Base-by-base conservation (phyloP, 2,888 invertebrate genomes). In the Steinernema hermaphroditum region DNA sequence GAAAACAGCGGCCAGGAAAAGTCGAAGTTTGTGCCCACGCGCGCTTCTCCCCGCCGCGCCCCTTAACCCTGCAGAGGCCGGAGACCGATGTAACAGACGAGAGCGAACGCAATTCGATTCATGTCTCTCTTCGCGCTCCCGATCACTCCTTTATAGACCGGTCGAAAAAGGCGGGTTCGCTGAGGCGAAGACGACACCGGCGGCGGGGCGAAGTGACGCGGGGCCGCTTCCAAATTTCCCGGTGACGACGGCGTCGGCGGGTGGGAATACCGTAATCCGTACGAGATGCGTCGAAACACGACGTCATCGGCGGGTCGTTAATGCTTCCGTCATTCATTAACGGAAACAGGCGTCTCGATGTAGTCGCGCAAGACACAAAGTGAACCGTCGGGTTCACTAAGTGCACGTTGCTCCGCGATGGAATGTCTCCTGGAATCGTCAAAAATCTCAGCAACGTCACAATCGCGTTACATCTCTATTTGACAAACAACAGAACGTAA, bases 121-220 rank as follows among this genome's bases (percentile, higher is more conserved):
- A 2, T 24, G 49, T 54, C 54, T 54, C 27, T 22, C 27, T 37
- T 37, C 37, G 9, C 54, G 27, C 27, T 54, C 54, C 27, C 54
- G 54, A 54, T 4, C 24, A 54, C 54, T 54, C 54, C 54, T 54
- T 54, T 54, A 54, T 54, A 54, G 54, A 54, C n/a, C 27, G 22
- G 54, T 22, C 54, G 54, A 54, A 27, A 54, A 54, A 54, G 54
- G 54, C 54, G 54, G 54, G 54, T 54, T n/a, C n/a, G n/a, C n/a
- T n/a, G n/a, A n/a, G 8, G 22, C 22, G 27, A 22, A 14, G 54
- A 54, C 54, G 54, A 2, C 54, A 27, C 54, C 54, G 54, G 54
- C 54, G 54, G 22, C 54, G 54, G 54, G 4, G 54, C 46, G 54
- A 2, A 22, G 27, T 54, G 54, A 54, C 54, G 54, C 54, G 27